Evolutionary conservation across 2,797 vertebrate species (phyloP).

Genomic region (Oceanodroma leucorhoa): DNA sequence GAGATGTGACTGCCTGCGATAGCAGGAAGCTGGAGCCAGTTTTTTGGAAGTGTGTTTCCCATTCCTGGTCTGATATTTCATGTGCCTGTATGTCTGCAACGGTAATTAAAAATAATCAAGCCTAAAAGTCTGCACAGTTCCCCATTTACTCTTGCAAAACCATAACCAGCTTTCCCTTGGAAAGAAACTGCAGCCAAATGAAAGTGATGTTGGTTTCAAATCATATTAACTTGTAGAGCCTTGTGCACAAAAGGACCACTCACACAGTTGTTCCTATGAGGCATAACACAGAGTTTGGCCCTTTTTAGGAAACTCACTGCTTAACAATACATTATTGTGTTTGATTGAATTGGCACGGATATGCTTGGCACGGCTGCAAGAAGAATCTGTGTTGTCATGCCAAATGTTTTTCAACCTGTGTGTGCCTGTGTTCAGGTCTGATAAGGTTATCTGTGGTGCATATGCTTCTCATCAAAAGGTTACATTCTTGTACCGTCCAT

Average conservation of each 20-base stretch:
- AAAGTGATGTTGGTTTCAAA: neutral
- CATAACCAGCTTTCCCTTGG: neutral
- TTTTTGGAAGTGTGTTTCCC: neutral
- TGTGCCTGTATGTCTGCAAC: neutral
- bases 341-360: slow-evolving; percentile 14
- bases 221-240: slow-evolving; percentile 6
- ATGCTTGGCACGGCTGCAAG: neutral
- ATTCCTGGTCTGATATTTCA: neutral
- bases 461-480: slow-evolving; percentile 15
- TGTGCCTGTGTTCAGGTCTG: slow-evolving; percentile 11
- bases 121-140: neutral
- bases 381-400: neutral
- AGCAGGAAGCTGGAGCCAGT: neutral
- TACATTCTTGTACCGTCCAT: neutral
- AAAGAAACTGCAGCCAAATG: slow-evolving; percentile 1
- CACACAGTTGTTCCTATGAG: slow-evolving; percentile 20
- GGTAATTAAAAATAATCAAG: neutral
- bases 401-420: slow-evolving; percentile 47
- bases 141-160: neutral
- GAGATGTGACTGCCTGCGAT: neutral
- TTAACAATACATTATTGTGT: slow-evolving; percentile 35
- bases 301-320: slow-evolving; percentile 45
- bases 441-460: slow-evolving; percentile 8
- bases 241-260: slow-evolving; percentile 27
- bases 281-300: slow-evolving; percentile 8